phyloP scores from a whole-genome alignment of 2,888 invertebrate genomes.

The Trichopria drosophilae region DNA sequence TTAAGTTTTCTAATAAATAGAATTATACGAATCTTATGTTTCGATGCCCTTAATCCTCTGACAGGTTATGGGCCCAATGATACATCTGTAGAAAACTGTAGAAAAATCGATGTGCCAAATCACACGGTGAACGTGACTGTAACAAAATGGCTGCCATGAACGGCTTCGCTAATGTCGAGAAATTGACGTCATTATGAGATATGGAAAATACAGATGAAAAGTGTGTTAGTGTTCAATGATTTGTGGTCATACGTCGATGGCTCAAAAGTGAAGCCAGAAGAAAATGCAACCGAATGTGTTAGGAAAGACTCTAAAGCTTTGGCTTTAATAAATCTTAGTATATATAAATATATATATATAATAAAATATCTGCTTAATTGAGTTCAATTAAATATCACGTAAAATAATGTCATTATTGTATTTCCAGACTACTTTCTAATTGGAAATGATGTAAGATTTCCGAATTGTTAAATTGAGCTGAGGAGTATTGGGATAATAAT shows the following conservation, averaged over 20 bases:
- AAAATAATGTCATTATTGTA: no score
- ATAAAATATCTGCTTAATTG: no score
- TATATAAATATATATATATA: no score
- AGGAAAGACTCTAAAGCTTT: constrained; percentile 30
- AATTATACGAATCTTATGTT: no score
- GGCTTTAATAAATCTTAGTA: constrained; percentile 26
- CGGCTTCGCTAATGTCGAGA: constrained; percentile 12
- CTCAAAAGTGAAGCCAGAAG: constrained; percentile 7
- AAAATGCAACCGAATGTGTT: constrained; percentile 13
- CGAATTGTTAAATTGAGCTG: no score
- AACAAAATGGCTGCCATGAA: constrained; percentile 10
- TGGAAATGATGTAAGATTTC: no score
- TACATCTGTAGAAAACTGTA: background rate
- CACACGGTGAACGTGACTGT: no score
- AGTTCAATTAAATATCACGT: no score
- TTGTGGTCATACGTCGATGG: constrained; percentile 28
- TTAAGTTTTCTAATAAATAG: background rate
- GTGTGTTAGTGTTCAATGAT: constrained; percentile 29
- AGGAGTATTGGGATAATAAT: no score
- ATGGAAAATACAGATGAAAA: constrained; percentile 18
- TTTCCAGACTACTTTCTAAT: no score
- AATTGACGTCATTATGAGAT: constrained; percentile 23
- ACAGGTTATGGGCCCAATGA: constrained; percentile 10
- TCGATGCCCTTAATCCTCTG: no score
- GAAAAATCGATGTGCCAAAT: no score